These are phyloP conservation scores for Centropus unirufus DNA, from an alignment of 2,113 vertebrate species.

Conservation along the genomic window DNA sequence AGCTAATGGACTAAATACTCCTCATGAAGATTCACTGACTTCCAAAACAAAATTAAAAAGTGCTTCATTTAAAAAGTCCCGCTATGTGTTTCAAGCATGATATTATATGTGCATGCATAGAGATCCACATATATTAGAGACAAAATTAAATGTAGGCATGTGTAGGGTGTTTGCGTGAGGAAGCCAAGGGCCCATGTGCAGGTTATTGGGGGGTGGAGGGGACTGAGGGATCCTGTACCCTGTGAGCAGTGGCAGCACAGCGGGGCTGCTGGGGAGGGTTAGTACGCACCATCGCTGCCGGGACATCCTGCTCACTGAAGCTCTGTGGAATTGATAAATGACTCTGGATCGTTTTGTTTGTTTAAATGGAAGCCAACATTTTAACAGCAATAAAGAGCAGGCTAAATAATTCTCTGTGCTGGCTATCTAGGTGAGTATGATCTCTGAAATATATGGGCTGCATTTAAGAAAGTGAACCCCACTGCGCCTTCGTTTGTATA, in stretches of 20 bases:
- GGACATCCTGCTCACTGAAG: background rate
- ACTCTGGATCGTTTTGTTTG: background rate
- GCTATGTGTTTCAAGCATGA: background rate
- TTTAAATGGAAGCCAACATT: background rate
- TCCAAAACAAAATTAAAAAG: background rate
- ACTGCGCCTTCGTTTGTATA: background rate
- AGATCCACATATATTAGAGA: background rate
- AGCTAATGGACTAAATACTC: background rate
- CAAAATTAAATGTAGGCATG: conserved; percentile 11
- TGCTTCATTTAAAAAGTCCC: background rate
- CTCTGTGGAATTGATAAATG: background rate
- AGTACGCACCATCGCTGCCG: background rate
- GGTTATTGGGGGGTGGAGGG: background rate
- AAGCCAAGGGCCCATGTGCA: background rate
- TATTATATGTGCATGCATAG: background rate
- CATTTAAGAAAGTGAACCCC: background rate
- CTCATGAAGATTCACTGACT: background rate
- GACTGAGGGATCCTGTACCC: background rate
- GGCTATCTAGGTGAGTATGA: background rate
- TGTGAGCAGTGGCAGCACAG: background rate
- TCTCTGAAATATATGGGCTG: background rate
- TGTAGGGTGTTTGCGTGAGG: background rate
- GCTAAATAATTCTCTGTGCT: background rate
- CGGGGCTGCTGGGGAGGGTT: background rate
- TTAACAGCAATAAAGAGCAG: background rate